Percentiles rank a stretch among this genome's conserved stretches.
These are phyloP conservation scores for Eulemur coronatus DNA, from an alignment of 2,797 vertebrate species.

Conservation along the genomic window DNA sequence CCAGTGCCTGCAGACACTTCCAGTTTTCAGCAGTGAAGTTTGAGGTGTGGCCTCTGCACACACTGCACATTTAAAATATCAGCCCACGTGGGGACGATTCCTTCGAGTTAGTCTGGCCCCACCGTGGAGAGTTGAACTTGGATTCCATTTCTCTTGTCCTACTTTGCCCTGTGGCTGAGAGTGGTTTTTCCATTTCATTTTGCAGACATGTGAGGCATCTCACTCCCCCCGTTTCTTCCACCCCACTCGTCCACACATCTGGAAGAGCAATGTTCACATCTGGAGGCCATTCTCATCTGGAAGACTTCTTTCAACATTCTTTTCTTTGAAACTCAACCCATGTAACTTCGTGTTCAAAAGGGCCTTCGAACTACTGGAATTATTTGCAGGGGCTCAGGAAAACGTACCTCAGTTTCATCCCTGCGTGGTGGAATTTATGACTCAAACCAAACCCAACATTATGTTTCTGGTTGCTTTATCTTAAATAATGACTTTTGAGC, in stretches of 20 bases:
- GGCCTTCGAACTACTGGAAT: conserved; percentile 64
- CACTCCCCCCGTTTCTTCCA: background rate
- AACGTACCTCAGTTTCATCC: conserved; percentile 42
- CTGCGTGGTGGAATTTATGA: conserved; percentile 64
- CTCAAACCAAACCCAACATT: conserved; percentile 51
- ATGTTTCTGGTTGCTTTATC: conserved; percentile 45
- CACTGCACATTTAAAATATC: conserved; percentile 37
- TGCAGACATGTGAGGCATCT: conserved; percentile 75
- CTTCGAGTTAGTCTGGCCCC: background rate
- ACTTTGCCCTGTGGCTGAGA: conserved; percentile 57
- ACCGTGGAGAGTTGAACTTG: conserved; percentile 51
- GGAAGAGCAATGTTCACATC: conserved; percentile 82
- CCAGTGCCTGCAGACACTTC: conserved; percentile 16
- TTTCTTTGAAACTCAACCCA: conserved; percentile 84
- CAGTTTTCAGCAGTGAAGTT: background rate
- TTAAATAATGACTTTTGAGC: conserved; percentile 34
- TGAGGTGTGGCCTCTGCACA: background rate
- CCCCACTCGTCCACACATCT: conserved; percentile 64
- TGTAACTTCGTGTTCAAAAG: conserved; percentile 73
- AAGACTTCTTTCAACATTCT: conserved; percentile 80
- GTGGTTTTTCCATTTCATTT: conserved; percentile 82
- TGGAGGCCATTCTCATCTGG: conserved; percentile 85
- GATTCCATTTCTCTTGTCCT: conserved; percentile 53
- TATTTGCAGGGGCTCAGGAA: conserved; percentile 40
- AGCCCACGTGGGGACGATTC: background rate